A percentile compares a stretch with the other conserved stretches of the same genome.
Evolutionary conservation across 2,888 invertebrate species (phyloP).

Genomic region (Salticus scenicus): DNA sequence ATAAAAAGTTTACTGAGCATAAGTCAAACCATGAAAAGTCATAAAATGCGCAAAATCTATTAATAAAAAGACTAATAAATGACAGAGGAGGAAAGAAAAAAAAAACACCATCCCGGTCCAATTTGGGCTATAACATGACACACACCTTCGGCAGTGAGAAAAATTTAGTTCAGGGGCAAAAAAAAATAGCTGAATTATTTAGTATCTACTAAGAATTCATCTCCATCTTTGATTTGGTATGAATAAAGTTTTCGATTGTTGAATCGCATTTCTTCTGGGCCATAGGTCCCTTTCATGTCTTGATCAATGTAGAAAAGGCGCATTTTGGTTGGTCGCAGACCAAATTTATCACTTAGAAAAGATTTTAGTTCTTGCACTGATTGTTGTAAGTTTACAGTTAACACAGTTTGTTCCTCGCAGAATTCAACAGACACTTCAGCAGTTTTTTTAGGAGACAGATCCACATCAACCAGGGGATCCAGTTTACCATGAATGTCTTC

Average conservation of each 20-base stretch:
- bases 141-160: background rate
- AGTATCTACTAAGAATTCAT: conserved; percentile 89
- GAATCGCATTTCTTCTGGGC: conserved; percentile 87
- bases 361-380: conserved; percentile 82
- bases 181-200: conserved; percentile 64
- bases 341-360: conserved; percentile 84
- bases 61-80: background rate
- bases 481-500: conserved; percentile 90
- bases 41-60: background rate
- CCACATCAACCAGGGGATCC: conserved; percentile 91
- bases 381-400: conserved; percentile 84
- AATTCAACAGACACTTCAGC: conserved; percentile 90
- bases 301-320: conserved; percentile 92
- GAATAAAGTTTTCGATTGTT: conserved; percentile 92
- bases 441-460: conserved; percentile 82
- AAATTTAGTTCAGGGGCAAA: background rate
- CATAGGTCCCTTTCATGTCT: conserved; percentile 76
- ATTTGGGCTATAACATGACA: background rate
- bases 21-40: background rate
- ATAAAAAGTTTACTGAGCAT: background rate
- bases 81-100: background rate
- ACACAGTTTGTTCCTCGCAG: conserved; percentile 77
- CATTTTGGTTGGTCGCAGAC: conserved; percentile 89
- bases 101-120: background rate
- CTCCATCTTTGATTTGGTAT: conserved; percentile 91